phyloP scores from a whole-genome alignment of 2,888 invertebrate genomes.

The Drosophila dives region DNA sequence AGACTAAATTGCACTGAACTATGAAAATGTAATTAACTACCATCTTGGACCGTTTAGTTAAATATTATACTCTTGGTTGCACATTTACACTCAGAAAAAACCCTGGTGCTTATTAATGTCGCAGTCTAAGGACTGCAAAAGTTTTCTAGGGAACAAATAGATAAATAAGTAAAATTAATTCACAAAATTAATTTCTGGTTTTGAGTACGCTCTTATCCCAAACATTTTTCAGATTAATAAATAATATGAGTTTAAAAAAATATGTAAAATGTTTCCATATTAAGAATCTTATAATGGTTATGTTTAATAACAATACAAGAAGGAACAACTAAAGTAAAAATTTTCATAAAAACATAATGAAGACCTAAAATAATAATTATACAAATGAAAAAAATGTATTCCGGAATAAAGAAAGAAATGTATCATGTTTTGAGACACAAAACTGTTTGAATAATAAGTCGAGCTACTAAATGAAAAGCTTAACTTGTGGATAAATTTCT shows the following conservation, averaged over 20 bases:
- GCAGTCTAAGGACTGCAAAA: background rate
- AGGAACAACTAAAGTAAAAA: background rate
- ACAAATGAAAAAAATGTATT: background rate
- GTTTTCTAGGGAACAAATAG: background rate
- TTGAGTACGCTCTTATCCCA: background rate
- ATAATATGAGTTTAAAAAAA: no score
- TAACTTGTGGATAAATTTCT: background rate
- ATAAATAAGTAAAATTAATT: background rate
- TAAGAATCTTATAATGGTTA: background rate
- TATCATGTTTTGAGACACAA: background rate
- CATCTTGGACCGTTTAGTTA: conserved; percentile 4
- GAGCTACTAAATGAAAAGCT: background rate
- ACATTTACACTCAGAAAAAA: background rate
- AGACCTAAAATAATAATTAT: background rate
- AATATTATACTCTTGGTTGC: conserved; percentile 29
- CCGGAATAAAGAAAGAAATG: background rate
- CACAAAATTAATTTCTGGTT: no score
- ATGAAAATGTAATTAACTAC: conserved; percentile 47
- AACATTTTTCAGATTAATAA: no score
- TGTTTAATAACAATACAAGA: background rate
- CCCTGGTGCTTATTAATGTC: background rate
- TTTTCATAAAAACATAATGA: background rate
- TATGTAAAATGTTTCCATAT: background rate
- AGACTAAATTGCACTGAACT: conserved; percentile 46
- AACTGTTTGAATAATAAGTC: background rate